Conservation (phyloP, 2,797 vertebrate species). For the Rhincodon typus region DNA sequence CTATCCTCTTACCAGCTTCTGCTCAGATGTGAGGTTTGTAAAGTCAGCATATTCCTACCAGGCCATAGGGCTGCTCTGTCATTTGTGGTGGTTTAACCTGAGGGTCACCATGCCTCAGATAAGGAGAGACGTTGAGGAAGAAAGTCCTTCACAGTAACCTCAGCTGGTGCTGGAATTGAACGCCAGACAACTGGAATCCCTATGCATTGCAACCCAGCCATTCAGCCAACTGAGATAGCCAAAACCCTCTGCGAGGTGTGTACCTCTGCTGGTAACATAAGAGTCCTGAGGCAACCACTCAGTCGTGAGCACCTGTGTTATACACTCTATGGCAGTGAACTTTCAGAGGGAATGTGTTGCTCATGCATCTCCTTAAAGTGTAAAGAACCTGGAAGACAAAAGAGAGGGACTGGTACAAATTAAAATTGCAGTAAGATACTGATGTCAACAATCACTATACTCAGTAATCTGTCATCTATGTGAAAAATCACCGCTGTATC, state of each 20-base stretch:
- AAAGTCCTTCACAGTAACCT: too few species aligned
- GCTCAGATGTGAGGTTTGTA: not conserved
- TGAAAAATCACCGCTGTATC: not conserved
- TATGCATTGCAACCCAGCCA: too few species aligned
- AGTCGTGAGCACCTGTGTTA: not conserved
- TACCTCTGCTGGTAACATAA: not conserved
- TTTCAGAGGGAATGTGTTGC: not conserved
- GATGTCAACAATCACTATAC: not conserved
- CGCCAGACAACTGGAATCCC: too few species aligned
- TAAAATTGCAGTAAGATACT: not conserved
- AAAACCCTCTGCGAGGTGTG: too few species aligned
- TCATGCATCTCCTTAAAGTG: not conserved
- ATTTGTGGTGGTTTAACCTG: too few species aligned
- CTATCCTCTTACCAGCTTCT: not conserved
- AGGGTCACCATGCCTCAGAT: too few species aligned
- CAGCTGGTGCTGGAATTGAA: too few species aligned
- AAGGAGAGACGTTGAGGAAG: too few species aligned
- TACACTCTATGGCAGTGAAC: not conserved
- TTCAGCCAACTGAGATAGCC: too few species aligned
- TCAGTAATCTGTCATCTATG: not conserved
- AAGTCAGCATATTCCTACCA: not conserved
- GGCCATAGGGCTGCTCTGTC: too few species aligned
- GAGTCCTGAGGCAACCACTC: not conserved
- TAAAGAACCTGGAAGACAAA: not conserved
- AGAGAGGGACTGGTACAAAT: not conserved